These are phyloP conservation scores for Paramormyrops kingsleyae DNA, from an alignment of 2,113 vertebrate genomes.

Conservation along the genomic window DNA sequence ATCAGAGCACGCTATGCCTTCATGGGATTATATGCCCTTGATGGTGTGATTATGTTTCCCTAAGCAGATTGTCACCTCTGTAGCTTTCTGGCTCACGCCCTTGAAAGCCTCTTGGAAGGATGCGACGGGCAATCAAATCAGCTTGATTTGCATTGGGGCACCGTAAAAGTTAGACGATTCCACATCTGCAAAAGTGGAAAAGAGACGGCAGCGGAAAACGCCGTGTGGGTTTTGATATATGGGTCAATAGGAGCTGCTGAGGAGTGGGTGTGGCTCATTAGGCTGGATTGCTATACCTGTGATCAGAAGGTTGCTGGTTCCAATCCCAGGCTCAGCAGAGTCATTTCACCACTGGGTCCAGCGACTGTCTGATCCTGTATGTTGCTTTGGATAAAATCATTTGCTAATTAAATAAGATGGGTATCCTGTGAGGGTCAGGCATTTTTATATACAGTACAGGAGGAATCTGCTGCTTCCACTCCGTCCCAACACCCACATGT, in stretches of 20 bases:
- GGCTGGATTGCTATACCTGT: not conserved
- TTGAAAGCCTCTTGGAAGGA: not conserved
- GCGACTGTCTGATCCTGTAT: not conserved
- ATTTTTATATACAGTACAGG: not conserved
- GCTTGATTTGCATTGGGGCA: not conserved
- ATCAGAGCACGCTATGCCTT: slow-evolving; percentile 9
- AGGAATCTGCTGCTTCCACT: not conserved
- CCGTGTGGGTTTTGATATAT: not conserved
- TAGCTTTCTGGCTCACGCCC: not conserved
- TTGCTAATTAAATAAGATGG: not conserved
- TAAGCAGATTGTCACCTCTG: not conserved
- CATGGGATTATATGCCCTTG: not conserved
- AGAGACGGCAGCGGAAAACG: not conserved
- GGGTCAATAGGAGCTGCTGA: not conserved
- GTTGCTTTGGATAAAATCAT: not conserved
- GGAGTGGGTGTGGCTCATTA: not conserved
- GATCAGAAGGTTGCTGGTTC: not conserved
- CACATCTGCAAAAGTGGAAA: not conserved
- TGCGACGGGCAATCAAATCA: not conserved
- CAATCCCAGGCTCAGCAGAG: not conserved
- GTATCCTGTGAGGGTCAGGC: not conserved
- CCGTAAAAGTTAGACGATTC: not conserved
- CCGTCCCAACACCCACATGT: not conserved
- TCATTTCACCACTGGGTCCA: not conserved
- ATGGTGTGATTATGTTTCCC: not conserved